phyloP scores from a whole-genome alignment of 2,113 vertebrate species.

The Clarias macrocephalus region DNA sequence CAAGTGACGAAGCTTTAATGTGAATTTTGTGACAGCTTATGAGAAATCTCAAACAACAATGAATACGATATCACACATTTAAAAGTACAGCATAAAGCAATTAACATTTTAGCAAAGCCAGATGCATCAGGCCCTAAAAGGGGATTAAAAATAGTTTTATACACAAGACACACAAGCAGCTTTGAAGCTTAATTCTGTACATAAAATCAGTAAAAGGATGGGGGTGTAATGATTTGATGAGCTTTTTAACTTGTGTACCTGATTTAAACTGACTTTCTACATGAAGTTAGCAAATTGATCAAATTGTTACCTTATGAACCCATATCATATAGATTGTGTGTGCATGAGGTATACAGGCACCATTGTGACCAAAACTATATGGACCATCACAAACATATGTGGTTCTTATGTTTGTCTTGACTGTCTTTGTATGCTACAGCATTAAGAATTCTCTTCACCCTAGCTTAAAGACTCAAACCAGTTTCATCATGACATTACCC shows the following conservation, averaged over 20 bases:
- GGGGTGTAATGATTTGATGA: too few relatives aligned
- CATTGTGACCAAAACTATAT: not conserved
- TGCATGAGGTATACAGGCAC: not conserved
- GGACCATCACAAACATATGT: not conserved
- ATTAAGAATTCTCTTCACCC: too few relatives aligned
- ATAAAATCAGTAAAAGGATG: not conserved
- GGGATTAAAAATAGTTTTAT: not conserved
- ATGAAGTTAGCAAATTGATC: not conserved
- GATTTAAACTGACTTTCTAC: not conserved
- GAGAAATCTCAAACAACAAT: constrained; percentile 2
- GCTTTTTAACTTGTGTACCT: not conserved
- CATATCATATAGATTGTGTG: not conserved
- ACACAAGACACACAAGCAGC: not conserved
- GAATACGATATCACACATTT: not conserved
- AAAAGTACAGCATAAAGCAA: not conserved
- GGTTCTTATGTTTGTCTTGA: too few relatives aligned
- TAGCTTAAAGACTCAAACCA: too few relatives aligned
- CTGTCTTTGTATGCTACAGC: too few relatives aligned
- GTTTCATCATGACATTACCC: too few relatives aligned
- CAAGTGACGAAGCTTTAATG: not conserved
- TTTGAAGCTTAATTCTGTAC: not conserved
- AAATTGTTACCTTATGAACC: not conserved
- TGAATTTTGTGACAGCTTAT: not conserved
- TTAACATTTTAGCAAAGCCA: not conserved
- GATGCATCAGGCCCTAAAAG: not conserved